Base-by-base conservation (phyloP, 2,113 vertebrate species). In the Daphoenositta chrysoptera region DNA sequence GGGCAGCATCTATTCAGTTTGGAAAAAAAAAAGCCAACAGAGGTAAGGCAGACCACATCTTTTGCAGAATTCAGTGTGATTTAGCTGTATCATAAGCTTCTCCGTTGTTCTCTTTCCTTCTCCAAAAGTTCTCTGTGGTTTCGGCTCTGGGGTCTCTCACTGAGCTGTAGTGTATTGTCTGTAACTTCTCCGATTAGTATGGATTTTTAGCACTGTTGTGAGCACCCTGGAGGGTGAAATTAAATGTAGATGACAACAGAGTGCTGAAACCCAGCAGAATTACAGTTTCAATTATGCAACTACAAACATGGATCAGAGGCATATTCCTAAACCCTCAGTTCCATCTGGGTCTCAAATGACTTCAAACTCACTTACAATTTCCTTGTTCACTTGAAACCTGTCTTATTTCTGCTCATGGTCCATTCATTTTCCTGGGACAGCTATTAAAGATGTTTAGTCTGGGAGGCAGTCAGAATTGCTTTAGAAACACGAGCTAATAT, bases 211-310 rank as follows among this genome's bases (percentile, higher is more conserved):
- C 70, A 91, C 54, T 89, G 61, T 44, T 48, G 37, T 50, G 28
- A 85, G 54, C 48, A 94, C 63, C 78, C 83, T 85, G 70, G 70
- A 95, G 91, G 35, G 73, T 83, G 64, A 91, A 92, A 97, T 96
- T 95, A 94, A 95, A 94, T 85, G 92, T 78, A 83, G 91, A 87
- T 79, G 65, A 97, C 75, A 86, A 91, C 64, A 90, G 95, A 93
- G 68, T 90, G 63, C 89, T 96, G 90, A 97, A 95, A 96, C 78
- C 94, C 95, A 80, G n/a, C 45, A 83, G 91, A 85, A 95, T 96
- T 97, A 95, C 56, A 89, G 97, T 97, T 97, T 92, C 89, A 91
- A 91, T 95, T 95, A 85, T 75, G 65, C 63, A 93, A 71, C 92
- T 90, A 18, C n/a, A 95, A 94, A 84, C 64, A 84, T 51, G 85